Conservation (phyloP, 2,797 vertebrate species). For the Etheostoma nigrum region DNA sequence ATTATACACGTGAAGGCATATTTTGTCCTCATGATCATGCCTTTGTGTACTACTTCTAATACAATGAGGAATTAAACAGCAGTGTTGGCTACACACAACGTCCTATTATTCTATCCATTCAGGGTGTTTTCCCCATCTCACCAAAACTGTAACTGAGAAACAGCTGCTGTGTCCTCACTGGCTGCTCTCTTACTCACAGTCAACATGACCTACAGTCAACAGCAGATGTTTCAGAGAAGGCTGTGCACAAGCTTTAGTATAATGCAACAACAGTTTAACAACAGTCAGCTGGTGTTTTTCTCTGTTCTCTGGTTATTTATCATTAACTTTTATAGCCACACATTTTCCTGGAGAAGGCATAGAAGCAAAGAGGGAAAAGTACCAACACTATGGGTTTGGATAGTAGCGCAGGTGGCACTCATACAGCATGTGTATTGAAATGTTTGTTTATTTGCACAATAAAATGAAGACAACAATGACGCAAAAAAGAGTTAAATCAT, state of each 20-base stretch:
- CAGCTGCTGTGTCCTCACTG: constrained; percentile 59
- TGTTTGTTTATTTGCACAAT: too few species aligned
- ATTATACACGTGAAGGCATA: background rate
- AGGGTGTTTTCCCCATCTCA: constrained; percentile 31
- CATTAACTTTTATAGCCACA: constrained; percentile 3
- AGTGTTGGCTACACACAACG: background rate
- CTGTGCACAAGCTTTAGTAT: background rate
- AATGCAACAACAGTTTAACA: background rate
- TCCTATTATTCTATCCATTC: background rate
- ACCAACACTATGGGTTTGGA: background rate
- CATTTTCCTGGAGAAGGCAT: background rate
- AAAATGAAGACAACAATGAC: too few species aligned
- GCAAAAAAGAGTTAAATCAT: too few species aligned
- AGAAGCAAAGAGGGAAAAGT: constrained; percentile 16
- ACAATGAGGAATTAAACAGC: background rate
- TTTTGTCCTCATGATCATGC: too few species aligned
- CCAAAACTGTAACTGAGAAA: constrained; percentile 72
- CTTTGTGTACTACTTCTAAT: background rate
- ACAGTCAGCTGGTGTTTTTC: constrained; percentile 32
- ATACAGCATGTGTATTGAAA: background rate
- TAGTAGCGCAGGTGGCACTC: constrained; percentile 17
- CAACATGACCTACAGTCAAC: constrained; percentile 52
- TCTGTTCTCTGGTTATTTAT: background rate
- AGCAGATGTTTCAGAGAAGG: constrained; percentile 58
- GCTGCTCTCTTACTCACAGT: constrained; percentile 37